Evolutionary conservation across 1,140 invertebrate genomes (phyloP), one percentile per base, ranked within the genome.

Genomic region (Caenorhabditis inopinata): DNA sequence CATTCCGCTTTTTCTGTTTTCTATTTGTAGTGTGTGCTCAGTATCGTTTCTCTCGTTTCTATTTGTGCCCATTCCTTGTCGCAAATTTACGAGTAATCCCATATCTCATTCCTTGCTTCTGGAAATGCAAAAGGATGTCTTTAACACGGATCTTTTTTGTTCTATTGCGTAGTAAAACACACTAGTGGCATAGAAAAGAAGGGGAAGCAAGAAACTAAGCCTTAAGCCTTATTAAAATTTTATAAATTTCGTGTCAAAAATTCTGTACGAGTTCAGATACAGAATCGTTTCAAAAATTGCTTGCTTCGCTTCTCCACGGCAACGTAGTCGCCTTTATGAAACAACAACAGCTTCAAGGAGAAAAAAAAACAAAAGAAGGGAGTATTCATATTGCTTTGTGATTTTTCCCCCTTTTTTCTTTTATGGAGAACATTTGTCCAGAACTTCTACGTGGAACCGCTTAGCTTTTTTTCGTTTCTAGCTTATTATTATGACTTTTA

Each of bases 81-180:
- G 58, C 58, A 68, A n/a, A 38, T 42, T 68, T 68, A 38, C 27
- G 27, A 29, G 51, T 58, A 32, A 58, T 58, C 51, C 51, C 27
- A 58, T 58, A 32, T 58, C 35, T 58, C 51, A 32, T 58, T 58
- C n/a, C n/a, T n/a, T n/a, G n/a, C 18, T 58, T 58, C 48, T 51
- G 23, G 48, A 14, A 7, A 51, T 25, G 27, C 21, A 6, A 25
- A n/a, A 25, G 21, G 9, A 23, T 23, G 9, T 14, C 9, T 51
- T 51, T n/a, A n/a, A n/a, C n/a, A n/a, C n/a, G n/a, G n/a, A n/a
- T n/a, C n/a, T n/a, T n/a, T n/a, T n/a, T n/a, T n/a, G n/a, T n/a
- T n/a, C n/a, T n/a, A n/a, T n/a, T n/a, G n/a, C n/a, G n/a, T n/a
- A n/a, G n/a, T n/a, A n/a, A n/a, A n/a, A n/a, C n/a, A n/a, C n/a